These are phyloP conservation scores for Calliopum simillimum DNA, from an alignment of 2,888 invertebrate species.

Conservation along the genomic window DNA sequence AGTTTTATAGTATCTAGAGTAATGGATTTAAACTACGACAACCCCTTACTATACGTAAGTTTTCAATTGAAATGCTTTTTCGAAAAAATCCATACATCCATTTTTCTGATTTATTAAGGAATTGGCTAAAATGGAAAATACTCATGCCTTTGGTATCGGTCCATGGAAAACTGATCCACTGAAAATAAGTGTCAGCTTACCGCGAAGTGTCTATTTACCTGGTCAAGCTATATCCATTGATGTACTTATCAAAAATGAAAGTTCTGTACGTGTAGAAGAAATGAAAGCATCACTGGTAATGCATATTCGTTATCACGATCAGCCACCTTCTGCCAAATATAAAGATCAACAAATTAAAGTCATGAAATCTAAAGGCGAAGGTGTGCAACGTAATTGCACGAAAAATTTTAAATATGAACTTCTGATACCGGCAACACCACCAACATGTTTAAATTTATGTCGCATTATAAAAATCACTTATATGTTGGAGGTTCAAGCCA, in stretches of 20 bases:
- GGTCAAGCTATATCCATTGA: constrained; percentile 45
- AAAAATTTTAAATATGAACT: constrained; percentile 35
- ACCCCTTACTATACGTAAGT: neutral
- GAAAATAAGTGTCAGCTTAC: constrained; percentile 41
- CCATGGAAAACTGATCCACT: constrained; percentile 45
- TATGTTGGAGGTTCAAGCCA: constrained; percentile 43
- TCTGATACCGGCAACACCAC: constrained; percentile 47
- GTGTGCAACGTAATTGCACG: constrained; percentile 42
- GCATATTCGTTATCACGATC: constrained; percentile 34
- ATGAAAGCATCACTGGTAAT: constrained; percentile 40
- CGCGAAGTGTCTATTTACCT: constrained; percentile 48
- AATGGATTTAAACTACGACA: constrained; percentile 73
- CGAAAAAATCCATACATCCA: too few relatives aligned
- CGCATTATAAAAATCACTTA: constrained; percentile 45
- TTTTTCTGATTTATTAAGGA: too few relatives aligned
- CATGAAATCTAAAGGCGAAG: constrained; percentile 50
- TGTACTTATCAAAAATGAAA: constrained; percentile 70
- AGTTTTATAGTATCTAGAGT: constrained; percentile 81
- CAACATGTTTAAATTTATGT: constrained; percentile 43
- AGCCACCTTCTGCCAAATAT: too few relatives aligned
- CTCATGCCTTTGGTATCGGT: constrained; percentile 44
- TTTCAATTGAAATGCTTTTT: too few relatives aligned
- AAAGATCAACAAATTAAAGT: too few relatives aligned
- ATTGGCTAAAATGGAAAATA: constrained; percentile 32
- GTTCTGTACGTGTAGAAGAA: constrained; percentile 66